Evolutionary conservation across 2,888 invertebrate species (phyloP).

Genomic region (Dicycla oo): DNA sequence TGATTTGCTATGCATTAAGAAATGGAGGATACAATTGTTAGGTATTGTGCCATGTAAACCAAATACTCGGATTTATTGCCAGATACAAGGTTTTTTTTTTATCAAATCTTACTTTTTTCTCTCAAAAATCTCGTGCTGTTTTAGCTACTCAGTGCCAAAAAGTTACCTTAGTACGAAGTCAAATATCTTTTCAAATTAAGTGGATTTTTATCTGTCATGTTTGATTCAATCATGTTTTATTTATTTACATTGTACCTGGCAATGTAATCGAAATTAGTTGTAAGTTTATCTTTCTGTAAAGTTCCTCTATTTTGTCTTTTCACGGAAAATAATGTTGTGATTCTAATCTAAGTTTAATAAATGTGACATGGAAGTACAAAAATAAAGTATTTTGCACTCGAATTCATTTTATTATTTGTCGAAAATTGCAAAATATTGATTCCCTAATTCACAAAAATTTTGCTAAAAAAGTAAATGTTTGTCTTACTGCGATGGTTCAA

Average conservation of each 20-base stretch:
- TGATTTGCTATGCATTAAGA: constrained; percentile 37
- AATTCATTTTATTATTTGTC: constrained; percentile 8
- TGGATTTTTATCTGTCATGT: background rate
- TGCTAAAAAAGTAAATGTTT: too few species aligned
- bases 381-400: constrained; percentile 82
- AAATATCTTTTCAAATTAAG: background rate
- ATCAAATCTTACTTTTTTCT: background rate
- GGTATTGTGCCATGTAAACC: constrained; percentile 66
- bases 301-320: constrained; percentile 81
- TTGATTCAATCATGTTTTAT: constrained; percentile 17
- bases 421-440: background rate
- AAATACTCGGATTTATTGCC: constrained; percentile 57
- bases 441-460: too few species aligned
- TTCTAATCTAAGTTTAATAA: constrained; percentile 74
- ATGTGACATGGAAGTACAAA: constrained; percentile 79
- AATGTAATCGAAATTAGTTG: constrained; percentile 40
- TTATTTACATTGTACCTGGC: constrained; percentile 41
- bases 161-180: background rate
- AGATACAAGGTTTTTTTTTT: constrained; percentile 30
- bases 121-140: background rate
- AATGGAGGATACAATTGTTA: constrained; percentile 33
- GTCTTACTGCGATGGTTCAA: constrained; percentile 18
- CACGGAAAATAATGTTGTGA: constrained; percentile 79
- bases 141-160: constrained; percentile 26
- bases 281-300: constrained; percentile 67